Conservation (phyloP, 2,113 vertebrate species). For the Etia nguti region DNA sequence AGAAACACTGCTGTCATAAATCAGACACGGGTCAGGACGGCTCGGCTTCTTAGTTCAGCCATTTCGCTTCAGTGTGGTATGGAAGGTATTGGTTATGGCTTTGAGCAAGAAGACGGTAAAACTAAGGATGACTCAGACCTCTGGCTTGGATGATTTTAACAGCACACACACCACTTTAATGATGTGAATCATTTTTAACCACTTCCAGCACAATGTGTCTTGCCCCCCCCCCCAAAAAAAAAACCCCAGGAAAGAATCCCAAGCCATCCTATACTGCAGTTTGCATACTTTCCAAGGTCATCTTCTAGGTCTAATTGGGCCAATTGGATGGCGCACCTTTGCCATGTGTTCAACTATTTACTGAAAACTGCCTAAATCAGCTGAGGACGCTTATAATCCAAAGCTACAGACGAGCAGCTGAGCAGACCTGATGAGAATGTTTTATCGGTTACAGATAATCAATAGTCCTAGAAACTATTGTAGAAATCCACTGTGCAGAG, state of each 20-base stretch:
- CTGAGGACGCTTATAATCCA: neutral
- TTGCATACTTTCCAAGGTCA: neutral
- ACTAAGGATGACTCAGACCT: neutral
- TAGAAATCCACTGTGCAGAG: neutral
- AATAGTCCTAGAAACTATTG: neutral
- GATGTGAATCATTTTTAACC: neutral
- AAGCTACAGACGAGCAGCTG: neutral
- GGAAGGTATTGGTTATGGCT: neutral
- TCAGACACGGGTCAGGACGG: neutral
- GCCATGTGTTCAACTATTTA: neutral
- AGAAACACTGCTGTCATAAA: neutral
- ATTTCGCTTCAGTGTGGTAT: neutral
- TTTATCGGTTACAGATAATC: neutral
- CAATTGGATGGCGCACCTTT: neutral
- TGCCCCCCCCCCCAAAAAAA: neutral
- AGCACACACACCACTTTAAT: neutral
- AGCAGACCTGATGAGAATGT: neutral
- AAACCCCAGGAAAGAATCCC: accelerated
- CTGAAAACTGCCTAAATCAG: neutral
- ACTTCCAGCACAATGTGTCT: neutral
- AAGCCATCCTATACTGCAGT: neutral
- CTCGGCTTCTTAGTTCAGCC: neutral
- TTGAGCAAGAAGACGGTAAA: neutral
- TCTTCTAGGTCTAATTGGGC: neutral
- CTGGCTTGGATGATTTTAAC: neutral